Evolutionary conservation across 2,113 vertebrate genomes (phyloP), one percentile per base, ranked within the genome.

Genomic region (Gadus chalcogrammus): DNA sequence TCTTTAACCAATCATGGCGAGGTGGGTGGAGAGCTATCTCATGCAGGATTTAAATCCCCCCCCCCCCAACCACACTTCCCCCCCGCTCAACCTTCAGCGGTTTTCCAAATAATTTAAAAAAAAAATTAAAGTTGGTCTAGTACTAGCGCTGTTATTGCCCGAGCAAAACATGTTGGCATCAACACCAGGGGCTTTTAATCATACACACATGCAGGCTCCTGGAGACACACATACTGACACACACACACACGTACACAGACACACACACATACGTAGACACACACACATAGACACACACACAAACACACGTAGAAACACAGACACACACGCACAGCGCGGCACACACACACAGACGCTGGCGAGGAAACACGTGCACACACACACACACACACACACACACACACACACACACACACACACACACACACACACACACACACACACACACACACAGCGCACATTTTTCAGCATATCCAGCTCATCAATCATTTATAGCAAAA

Each of bases 151-250:
- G 38, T 42, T 42, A 42, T 7, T 11, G 38, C 38, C 9, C 9
- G 38, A 24, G 38, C 5, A 11, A 42, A 42, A 42, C 9, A 42
- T 42, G 38, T 42, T 42, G 38, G 38, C 38, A 11, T 7, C 38
- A 5, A 11, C 38, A 11, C 38, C 38, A 42, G 38, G 38, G 75
- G 72, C 75, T 73, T 72, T 76, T 27, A 35, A 64, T 68, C 17
- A 18, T 20, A 24, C 60, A 61, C 60, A 13, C 60, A 22, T 20
- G 9, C 60, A 61, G 52, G 8, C 28, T 63, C 0, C 60, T 12
- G 8, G 28, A 27, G 16, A 65, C 55, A 53, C 61, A n/a, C 28
- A 20, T 60, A 27, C 59, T 18, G 18, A 61, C 59, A 20, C 59
- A 22, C 59, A 22, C 59, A 22, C 59, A 22, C 59, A 22, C n/a